Base-by-base conservation (phyloP, 1,140 invertebrate species). In the Lepidurus arcticus region DNA sequence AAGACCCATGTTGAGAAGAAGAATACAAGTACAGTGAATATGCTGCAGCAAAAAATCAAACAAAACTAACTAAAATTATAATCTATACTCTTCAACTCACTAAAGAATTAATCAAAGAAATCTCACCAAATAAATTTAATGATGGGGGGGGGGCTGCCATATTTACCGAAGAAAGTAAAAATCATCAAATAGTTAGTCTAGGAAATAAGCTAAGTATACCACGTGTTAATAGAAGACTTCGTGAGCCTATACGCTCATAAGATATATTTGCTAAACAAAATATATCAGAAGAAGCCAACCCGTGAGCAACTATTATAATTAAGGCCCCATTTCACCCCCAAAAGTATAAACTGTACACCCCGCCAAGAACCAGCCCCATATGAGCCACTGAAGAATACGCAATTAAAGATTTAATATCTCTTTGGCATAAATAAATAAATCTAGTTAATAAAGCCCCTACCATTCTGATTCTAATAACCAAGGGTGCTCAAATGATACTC, bases 261-360 rank as follows among this genome's bases (percentile, higher is more conserved):
- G n/a, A n/a, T n/a, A n/a, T n/a, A n/a, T n/a, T n/a, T n/a, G n/a
- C n/a, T n/a, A n/a, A n/a, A n/a, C n/a, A 88, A 89, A 91, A 91
- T 86, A 91, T 84, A 0, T 87, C 89, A 4, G 90, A 91, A 77
- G 90, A 91, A 88, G 87, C 47, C 9, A 83, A 78, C 5, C 89
- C 90, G 88, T 91, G 90, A 80, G 85, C 85, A 84, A 91, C 83
- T 87, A 91, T 91, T 86, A 91, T 87, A 80, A 87, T 79, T 81
- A 88, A 84, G 78, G 84, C 82, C 16, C 88, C 87, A 45, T 81
- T 82, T 82, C 84, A 84, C 0, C 88, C 88, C 82, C 84, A 86
- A 81, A 79, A 83, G 83, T 77, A 83, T n/a, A n/a, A 80, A 75
- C 84, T 85, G 83, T 89, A 83, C 81, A 88, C 77, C 1, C 86